Conservation (phyloP, 2,113 vertebrate genomes). For the Hyperoodon ampullatus region DNA sequence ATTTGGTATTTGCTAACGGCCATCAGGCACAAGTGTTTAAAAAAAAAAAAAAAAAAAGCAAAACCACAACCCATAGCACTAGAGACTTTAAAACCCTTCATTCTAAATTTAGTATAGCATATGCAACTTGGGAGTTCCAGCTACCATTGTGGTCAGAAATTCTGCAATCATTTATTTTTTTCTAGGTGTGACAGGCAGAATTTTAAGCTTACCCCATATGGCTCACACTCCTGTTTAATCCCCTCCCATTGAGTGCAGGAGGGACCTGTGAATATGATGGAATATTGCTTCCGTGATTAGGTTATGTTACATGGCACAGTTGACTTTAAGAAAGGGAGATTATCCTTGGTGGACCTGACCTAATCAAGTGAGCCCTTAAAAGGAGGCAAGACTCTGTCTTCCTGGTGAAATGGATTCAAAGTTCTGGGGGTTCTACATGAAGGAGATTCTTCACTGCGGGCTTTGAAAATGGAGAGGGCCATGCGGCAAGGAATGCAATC, state of each 20-base stretch:
- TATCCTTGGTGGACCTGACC: not conserved
- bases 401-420: not conserved
- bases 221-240: not conserved
- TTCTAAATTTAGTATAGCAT: constrained; percentile 17
- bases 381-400: not conserved
- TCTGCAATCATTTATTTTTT: not conserved
- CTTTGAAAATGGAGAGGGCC: not conserved
- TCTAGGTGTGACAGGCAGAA: not conserved
- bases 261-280: not conserved
- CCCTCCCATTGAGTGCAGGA: not conserved
- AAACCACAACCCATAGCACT: not conserved
- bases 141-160: not conserved
- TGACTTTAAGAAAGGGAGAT: not conserved
- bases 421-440: not conserved
- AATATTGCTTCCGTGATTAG: not conserved
- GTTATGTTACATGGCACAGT: not conserved
- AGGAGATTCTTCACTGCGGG: not conserved
- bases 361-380: not conserved
- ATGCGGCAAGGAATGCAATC: not conserved
- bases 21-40: not conserved
- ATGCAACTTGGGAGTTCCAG: not conserved
- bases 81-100: not conserved
- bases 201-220: not conserved
- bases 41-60: not conserved
- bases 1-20: not conserved